Base-by-base conservation (phyloP, 1,140 invertebrate species). In the Macrobrachium rosenbergii region DNA sequence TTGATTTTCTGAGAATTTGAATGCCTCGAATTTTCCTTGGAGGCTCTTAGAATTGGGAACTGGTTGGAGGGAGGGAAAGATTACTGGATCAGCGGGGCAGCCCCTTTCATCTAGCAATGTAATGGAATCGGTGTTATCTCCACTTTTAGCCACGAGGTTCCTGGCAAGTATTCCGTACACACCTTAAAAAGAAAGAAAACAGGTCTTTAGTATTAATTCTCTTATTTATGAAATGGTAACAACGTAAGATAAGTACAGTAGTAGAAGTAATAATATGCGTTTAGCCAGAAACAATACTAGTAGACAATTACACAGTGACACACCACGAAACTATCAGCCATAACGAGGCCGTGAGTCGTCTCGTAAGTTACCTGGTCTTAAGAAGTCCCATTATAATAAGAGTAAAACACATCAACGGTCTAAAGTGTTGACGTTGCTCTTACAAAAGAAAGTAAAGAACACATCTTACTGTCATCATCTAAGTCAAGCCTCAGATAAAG, bases 1-100 rank as follows among this genome's bases (percentile, higher is more conserved):
- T 23, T 94, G 94, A 64, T 95, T 95, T 16, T 94, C 93, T 0
- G 94, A 94, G 91, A 96, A 96, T 37, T 95, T 94, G 91, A 96
- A 96, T 8, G 95, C 95, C 84, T 94, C 93, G 90, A 95, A 95
- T 19, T 92, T 92, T 5, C 94, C 93, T 8, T 93, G 91, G 21
- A 95, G 90, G 19, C 89, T 90, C 60, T 91, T 92, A 58, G 91
- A 77, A 58, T 90, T 91, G 0, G 91, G 91, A 86, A 93, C 91
- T 52, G 92, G 92, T 5, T 90, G 89, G 21, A 94, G 91, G 0
- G 91, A 90, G 0, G 94, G 93, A 88, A 94, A 94, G 6, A 93
- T 93, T 11, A 91, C 77, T 0, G 92, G 89, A 89, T 94, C 93
- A 0, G 92, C 92, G 5, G 94, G 94, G 89, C 94, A 94, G 2